phyloP scores from a whole-genome alignment of 2,113 vertebrate species.

The Campylomormyrus numenius region DNA sequence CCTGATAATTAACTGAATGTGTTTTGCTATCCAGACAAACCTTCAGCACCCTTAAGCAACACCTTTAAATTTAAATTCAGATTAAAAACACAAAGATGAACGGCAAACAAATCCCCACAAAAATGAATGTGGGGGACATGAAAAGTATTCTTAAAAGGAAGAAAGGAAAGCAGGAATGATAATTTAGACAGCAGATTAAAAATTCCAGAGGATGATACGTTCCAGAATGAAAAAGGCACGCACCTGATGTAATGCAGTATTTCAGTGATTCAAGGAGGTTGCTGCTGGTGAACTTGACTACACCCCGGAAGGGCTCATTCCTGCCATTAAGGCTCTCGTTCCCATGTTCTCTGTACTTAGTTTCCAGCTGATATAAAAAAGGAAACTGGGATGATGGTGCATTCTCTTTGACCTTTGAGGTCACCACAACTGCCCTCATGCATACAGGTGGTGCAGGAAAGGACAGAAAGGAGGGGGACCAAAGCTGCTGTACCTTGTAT shows the following conservation, averaged over 20 bases:
- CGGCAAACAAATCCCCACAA: not conserved
- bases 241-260: slow-evolving; percentile 74
- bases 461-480: not conserved
- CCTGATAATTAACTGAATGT: not conserved
- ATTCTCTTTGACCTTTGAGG: not conserved
- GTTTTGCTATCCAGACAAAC: not conserved
- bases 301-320: slow-evolving; percentile 71
- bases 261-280: slow-evolving; percentile 81
- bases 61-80: not conserved
- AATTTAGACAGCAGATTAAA: not conserved
- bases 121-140: not conserved
- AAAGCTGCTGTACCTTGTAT: slow-evolving; percentile 61
- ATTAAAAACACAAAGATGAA: not conserved
- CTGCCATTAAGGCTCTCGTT: slow-evolving; percentile 52
- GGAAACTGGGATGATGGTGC: not conserved
- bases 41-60: not conserved
- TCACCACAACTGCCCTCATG: not conserved
- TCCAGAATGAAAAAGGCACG: slow-evolving; percentile 25
- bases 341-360: slow-evolving; percentile 66
- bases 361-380: slow-evolving; percentile 71
- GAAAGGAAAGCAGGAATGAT: not conserved
- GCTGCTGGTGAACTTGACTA: slow-evolving; percentile 79
- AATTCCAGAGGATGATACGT: not conserved
- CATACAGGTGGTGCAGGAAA: not conserved
- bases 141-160: not conserved